Evolutionary conservation across 2,888 invertebrate genomes (phyloP).

Genomic region (Xestia rhomboidea): DNA sequence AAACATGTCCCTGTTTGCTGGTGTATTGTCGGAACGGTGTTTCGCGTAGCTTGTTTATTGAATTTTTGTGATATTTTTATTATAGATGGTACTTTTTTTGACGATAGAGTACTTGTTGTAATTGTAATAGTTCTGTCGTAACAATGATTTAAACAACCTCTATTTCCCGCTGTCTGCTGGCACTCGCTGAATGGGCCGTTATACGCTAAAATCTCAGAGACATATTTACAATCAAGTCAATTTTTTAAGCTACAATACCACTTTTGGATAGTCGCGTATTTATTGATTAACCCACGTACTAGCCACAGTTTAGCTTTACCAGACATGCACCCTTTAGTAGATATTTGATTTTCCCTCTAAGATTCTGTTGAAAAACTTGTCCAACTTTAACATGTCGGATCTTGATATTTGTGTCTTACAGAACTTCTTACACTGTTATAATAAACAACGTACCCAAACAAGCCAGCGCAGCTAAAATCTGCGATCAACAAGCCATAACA

Average conservation of each 20-base stretch:
- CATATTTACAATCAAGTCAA: background rate
- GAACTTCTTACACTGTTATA: background rate
- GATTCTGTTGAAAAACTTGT: background rate
- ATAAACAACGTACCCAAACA: background rate
- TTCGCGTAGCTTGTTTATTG: slow-evolving; percentile 2
- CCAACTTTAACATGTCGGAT: background rate
- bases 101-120: background rate
- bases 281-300: background rate
- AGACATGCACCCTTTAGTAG: background rate
- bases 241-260: background rate
- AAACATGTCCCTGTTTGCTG: slow-evolving; percentile 26
- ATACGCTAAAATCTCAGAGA: background rate
- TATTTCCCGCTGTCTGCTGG: background rate
- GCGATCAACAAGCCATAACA: slow-evolving; percentile 26
- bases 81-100: background rate
- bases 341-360: background rate
- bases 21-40: slow-evolving; percentile 5
- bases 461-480: background rate
- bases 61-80: background rate
- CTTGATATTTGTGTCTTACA: background rate
- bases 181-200: no score
- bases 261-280: background rate
- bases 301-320: background rate
- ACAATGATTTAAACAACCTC: background rate
- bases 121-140: background rate